phyloP scores from a whole-genome alignment of 2,888 invertebrate species.

The Apomyelois bistriatella region DNA sequence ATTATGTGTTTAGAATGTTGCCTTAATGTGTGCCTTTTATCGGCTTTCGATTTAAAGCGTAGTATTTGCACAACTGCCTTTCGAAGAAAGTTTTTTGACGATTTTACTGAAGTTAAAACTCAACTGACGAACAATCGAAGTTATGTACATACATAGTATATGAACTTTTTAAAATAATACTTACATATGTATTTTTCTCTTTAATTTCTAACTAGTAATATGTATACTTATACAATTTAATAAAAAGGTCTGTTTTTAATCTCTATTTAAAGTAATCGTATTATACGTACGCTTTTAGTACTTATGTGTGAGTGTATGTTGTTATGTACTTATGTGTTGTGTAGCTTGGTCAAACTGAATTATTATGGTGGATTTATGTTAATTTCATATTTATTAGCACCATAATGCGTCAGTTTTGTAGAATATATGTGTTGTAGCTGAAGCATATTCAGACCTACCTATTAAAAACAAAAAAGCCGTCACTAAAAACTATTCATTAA shows the following conservation, averaged over 20 bases:
- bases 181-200: background rate
- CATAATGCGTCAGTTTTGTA: slow-evolving; percentile 1
- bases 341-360: slow-evolving; percentile 24
- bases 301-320: slow-evolving; percentile 55
- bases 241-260: slow-evolving; percentile 49
- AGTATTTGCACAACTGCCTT: slow-evolving; percentile 9
- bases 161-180: background rate
- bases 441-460: too few species aligned
- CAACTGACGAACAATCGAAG: slow-evolving; percentile 10
- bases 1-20: slow-evolving; percentile 27
- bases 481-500: too few species aligned
- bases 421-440: too few species aligned
- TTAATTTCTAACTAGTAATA: background rate
- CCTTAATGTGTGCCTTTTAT: slow-evolving; percentile 59
- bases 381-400: background rate
- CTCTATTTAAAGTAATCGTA: slow-evolving; percentile 37
- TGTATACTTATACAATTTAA: background rate
- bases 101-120: slow-evolving; percentile 15
- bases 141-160: slow-evolving; percentile 1
- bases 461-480: too few species aligned
- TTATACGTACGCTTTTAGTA: slow-evolving; percentile 57
- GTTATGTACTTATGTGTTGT: slow-evolving; percentile 42
- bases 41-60: slow-evolving; percentile 16
- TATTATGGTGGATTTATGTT: background rate
- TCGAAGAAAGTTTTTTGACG: slow-evolving; percentile 10